Percentiles rank a stretch among this genome's conserved stretches.
Evolutionary conservation across 1,140 invertebrate genomes (phyloP).

Genomic region (Aphis gossypii): DNA sequence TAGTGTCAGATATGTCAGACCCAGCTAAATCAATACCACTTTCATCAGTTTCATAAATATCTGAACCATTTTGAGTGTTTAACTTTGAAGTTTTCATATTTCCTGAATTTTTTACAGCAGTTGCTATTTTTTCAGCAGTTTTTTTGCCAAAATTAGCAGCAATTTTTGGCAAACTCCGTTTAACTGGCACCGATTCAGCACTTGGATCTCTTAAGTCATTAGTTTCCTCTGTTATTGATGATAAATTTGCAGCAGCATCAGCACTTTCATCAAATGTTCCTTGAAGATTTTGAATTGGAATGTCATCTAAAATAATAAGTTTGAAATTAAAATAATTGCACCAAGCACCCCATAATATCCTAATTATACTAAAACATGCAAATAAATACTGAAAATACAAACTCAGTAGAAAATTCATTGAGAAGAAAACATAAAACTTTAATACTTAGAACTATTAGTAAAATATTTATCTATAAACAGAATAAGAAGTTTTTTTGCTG

Average conservation of each 20-base stretch:
- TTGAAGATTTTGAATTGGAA: conserved; percentile 63
- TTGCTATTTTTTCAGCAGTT: conserved; percentile 61
- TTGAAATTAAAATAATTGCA: background rate
- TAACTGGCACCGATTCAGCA: conserved; percentile 58
- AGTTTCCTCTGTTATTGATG: conserved; percentile 64
- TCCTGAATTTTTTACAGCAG: conserved; percentile 57
- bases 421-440: background rate
- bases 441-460: background rate
- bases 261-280: conserved; percentile 59
- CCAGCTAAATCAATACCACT: conserved; percentile 58
- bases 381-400: background rate
- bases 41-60: conserved; percentile 59
- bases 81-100: conserved; percentile 39
- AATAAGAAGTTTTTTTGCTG: background rate
- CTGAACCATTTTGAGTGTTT: conserved; percentile 49
- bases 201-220: conserved; percentile 61
- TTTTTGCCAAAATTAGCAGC: conserved; percentile 63
- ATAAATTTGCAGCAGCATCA: conserved; percentile 61
- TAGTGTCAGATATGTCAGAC: conserved; percentile 56
- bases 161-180: conserved; percentile 63
- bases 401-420: background rate
- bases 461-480: background rate
- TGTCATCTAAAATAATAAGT: conserved; percentile 63
- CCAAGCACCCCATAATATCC: too few species aligned
- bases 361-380: background rate